Conservation (phyloP, 2,113 vertebrate genomes). For the Meriones unguiculatus region DNA sequence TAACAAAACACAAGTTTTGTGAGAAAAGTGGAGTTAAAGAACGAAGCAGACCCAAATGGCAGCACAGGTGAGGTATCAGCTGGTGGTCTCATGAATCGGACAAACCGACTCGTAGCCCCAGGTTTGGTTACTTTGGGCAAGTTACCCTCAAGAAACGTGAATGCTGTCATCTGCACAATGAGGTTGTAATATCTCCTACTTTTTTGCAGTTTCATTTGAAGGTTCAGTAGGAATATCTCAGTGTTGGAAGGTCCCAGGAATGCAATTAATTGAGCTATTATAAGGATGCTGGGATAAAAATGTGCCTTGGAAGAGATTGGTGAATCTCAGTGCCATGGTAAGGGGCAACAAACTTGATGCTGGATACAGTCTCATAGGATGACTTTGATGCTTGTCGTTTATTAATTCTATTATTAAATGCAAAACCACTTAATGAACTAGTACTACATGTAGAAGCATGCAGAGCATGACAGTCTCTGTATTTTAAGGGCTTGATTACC, state of each 20-base stretch:
- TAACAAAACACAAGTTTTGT: background rate
- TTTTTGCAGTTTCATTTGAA: background rate
- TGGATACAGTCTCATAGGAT: background rate
- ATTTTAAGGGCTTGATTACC: background rate
- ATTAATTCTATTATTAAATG: slow-evolving; percentile 37
- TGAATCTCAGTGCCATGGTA: background rate
- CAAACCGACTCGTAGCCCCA: background rate
- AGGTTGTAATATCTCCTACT: background rate
- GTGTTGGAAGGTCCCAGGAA: background rate
- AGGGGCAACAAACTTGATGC: background rate
- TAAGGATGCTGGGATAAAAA: slow-evolving; percentile 7
- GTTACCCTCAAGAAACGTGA: background rate
- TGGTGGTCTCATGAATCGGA: background rate
- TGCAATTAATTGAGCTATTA: background rate
- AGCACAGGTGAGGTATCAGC: background rate
- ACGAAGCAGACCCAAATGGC: background rate
- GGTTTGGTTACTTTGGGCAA: background rate
- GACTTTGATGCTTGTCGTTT: background rate
- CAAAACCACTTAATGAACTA: slow-evolving; percentile 16
- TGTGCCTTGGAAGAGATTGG: background rate
- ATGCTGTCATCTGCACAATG: background rate
- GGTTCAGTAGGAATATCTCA: background rate
- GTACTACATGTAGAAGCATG: background rate
- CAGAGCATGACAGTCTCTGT: background rate
- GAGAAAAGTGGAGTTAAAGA: background rate